A percentile compares a stretch with the other conserved stretches of the same genome.
phyloP scores from a whole-genome alignment of 2,113 vertebrate genomes.

The Passerina amoena region DNA sequence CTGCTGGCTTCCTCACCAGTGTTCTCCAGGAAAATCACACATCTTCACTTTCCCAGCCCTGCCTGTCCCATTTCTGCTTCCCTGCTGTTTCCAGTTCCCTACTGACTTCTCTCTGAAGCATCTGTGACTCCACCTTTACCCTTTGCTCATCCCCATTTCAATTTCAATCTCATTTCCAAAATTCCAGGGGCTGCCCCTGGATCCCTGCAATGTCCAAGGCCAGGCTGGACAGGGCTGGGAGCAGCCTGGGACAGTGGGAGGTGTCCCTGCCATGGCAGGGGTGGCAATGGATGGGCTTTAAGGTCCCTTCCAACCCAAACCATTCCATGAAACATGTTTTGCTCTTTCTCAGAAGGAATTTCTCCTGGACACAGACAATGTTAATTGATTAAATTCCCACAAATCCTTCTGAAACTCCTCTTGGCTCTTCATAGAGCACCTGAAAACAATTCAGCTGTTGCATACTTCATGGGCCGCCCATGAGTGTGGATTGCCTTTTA shows the following conservation, averaged over 20 bases:
- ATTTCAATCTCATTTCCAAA: neutral
- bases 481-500: neutral
- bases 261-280: neutral
- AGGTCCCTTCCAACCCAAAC: neutral
- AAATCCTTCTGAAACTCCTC: neutral
- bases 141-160: neutral
- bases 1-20: neutral
- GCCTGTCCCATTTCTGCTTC: neutral
- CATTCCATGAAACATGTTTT: neutral
- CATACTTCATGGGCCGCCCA: neutral
- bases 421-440: neutral
- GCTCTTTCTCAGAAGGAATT: neutral
- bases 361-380: neutral
- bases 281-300: fast-evolving
- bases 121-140: neutral
- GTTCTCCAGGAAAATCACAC: fast-evolving
- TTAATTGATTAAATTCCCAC: neutral
- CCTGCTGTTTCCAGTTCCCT: neutral
- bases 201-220: neutral
- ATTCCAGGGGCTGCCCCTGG: neutral
- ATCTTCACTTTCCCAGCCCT: neutral
- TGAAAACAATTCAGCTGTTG: neutral
- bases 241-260: fast-evolving
- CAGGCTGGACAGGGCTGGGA: neutral
- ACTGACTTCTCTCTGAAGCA: neutral